Evolutionary conservation across 2,888 invertebrate genomes (phyloP).

Genomic region (Sipha maydis): DNA sequence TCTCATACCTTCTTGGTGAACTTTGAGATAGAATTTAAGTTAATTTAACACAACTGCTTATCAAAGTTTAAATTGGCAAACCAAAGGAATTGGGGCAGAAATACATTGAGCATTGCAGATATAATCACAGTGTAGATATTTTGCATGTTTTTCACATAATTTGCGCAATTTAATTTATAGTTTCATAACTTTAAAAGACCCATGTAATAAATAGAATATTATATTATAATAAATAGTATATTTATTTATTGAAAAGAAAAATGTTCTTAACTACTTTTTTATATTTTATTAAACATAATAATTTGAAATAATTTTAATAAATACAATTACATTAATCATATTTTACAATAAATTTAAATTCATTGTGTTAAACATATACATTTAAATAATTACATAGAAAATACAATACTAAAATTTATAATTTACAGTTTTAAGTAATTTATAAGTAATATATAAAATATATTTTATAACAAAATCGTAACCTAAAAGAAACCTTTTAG

Average conservation of each 20-base stretch:
- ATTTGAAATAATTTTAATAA: neutral
- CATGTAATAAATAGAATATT: no score
- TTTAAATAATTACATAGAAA: neutral
- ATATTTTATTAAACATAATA: neutral
- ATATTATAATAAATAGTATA: neutral
- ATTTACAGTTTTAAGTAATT: neutral
- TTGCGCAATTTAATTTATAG: neutral
- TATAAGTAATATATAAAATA: neutral
- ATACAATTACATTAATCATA: neutral
- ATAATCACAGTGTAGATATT: neutral
- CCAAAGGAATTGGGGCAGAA: constrained; percentile 38
- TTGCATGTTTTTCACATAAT: constrained; percentile 9
- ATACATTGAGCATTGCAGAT: constrained; percentile 34
- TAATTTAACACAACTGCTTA: constrained; percentile 13
- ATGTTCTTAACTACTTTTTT: neutral
- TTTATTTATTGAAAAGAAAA: neutral
- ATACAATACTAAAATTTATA: neutral
- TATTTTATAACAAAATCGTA: neutral
- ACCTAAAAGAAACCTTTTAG: no score
- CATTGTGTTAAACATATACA: neutral
- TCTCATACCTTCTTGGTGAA: neutral
- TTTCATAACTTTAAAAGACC: neutral
- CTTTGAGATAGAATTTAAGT: neutral
- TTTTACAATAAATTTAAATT: neutral
- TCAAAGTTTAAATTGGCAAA: constrained; percentile 35